A percentile compares a stretch with the other conserved stretches of the same genome.
These are phyloP conservation scores for Acromyrmex heyeri DNA, from an alignment of 1,140 invertebrate species.

Conservation along the genomic window DNA sequence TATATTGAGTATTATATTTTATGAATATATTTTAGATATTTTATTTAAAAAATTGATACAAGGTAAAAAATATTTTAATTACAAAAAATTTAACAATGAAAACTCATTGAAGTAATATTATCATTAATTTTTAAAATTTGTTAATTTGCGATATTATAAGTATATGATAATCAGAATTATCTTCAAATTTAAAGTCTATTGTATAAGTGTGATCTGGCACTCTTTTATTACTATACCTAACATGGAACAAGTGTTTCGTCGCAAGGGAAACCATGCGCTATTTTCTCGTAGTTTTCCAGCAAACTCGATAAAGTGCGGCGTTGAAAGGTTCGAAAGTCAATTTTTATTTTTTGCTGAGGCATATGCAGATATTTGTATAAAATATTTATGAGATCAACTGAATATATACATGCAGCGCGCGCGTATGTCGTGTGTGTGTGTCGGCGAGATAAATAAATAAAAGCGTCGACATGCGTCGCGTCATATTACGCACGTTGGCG, in stretches of 20 bases:
- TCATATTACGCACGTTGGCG: background rate
- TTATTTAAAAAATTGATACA: background rate
- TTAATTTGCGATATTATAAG: background rate
- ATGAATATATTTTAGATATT: constrained; percentile 11
- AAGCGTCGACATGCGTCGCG: background rate
- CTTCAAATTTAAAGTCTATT: background rate
- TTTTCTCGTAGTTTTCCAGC: constrained; percentile 28
- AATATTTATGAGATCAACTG: constrained; percentile 35
- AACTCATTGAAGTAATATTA: background rate
- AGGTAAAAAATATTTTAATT: background rate
- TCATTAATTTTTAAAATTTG: background rate
- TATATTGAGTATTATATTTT: background rate
- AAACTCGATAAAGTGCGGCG: constrained; percentile 22
- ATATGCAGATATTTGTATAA: constrained; percentile 39
- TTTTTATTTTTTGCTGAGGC: constrained; percentile 41
- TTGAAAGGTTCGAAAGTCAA: constrained; percentile 43
- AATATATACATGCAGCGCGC: background rate
- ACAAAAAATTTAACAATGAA: background rate
- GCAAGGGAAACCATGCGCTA: background rate
- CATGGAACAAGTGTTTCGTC: background rate
- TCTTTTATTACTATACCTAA: constrained; percentile 3
- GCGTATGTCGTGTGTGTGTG: background rate
- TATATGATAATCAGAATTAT: background rate
- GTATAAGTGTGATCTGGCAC: background rate
- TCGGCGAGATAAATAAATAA: constrained; percentile 52